phyloP scores from a whole-genome alignment of 23 tunicate genomes.

The Trididemnum clinides region DNA sequence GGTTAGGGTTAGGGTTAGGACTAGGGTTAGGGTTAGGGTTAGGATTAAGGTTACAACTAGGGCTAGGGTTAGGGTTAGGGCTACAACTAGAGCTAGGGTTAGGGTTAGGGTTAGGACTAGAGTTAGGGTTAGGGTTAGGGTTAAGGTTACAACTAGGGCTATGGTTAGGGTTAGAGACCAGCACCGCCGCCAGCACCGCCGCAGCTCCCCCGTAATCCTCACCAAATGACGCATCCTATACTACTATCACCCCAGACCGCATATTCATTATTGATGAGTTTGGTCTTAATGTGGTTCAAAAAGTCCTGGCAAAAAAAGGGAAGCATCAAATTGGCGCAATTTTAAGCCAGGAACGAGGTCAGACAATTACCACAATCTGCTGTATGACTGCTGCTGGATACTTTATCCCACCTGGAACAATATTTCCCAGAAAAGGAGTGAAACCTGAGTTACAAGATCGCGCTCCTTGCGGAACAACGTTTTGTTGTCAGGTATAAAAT shows the following conservation, averaged over 20 bases:
- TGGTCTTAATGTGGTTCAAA: conserved; percentile 28
- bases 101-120: no score
- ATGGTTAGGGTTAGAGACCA: no score
- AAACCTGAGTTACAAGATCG: conserved; percentile 18
- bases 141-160: no score
- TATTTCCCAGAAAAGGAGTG: conserved; percentile 1
- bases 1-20: no score
- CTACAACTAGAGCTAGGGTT: no score
- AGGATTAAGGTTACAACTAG: no score
- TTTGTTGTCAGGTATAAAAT: conserved; percentile 17
- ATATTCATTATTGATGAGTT: conserved; percentile 20
- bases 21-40: no score
- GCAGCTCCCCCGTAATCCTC: no score
- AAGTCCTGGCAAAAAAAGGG: not conserved
- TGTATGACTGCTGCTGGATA: conserved; percentile 1
- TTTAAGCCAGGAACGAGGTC: conserved; percentile 2
- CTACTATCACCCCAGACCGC: not conserved
- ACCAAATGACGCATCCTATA: no score
- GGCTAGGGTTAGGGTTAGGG: no score
- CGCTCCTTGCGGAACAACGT: conserved; percentile 26
- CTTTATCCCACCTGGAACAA: not conserved
- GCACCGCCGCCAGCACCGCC: no score
- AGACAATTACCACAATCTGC: not conserved
- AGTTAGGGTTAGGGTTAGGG: no score
- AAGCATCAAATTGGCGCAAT: not conserved